Evolutionary conservation across 2,113 vertebrate species (phyloP).

Genomic region (Lasiurus borealis): DNA sequence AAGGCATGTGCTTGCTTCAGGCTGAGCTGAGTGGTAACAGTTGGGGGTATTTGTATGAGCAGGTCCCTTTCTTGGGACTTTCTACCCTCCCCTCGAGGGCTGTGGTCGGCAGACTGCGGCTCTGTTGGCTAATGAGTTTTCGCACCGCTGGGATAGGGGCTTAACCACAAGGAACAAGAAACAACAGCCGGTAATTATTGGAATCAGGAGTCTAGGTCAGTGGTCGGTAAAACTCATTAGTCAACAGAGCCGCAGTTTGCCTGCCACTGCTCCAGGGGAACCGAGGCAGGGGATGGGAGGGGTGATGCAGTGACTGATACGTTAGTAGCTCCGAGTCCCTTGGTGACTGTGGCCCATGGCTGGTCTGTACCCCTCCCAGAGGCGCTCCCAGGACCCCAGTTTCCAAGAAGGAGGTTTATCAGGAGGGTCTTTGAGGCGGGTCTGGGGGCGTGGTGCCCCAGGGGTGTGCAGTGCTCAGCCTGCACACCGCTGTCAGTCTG

Average conservation of each 20-base stretch:
- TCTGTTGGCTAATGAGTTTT: too few relatives aligned
- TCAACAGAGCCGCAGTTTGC: too few relatives aligned
- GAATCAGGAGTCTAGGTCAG: too few relatives aligned
- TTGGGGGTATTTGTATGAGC: background rate
- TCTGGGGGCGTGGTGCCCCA: background rate
- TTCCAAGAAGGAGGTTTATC: background rate
- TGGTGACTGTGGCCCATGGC: background rate
- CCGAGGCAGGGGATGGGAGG: background rate
- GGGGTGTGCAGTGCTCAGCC: background rate
- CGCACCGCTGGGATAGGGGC: too few relatives aligned
- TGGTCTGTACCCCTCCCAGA: background rate
- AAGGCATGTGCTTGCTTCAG: background rate
- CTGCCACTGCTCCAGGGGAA: too few relatives aligned
- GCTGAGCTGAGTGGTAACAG: background rate
- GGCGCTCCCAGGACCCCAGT: rapidly evolving
- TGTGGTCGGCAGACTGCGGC: too few relatives aligned
- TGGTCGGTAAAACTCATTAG: too few relatives aligned
- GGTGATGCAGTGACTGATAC: background rate
- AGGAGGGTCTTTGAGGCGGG: background rate
- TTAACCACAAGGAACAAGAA: too few relatives aligned
- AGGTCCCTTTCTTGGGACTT: background rate
- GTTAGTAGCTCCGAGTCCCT: background rate
- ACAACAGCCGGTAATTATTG: too few relatives aligned
- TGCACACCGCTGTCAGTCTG: background rate
- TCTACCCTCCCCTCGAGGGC: too few relatives aligned